Base-by-base conservation (phyloP, 2,888 invertebrate species). In the Elysia crispata region DNA sequence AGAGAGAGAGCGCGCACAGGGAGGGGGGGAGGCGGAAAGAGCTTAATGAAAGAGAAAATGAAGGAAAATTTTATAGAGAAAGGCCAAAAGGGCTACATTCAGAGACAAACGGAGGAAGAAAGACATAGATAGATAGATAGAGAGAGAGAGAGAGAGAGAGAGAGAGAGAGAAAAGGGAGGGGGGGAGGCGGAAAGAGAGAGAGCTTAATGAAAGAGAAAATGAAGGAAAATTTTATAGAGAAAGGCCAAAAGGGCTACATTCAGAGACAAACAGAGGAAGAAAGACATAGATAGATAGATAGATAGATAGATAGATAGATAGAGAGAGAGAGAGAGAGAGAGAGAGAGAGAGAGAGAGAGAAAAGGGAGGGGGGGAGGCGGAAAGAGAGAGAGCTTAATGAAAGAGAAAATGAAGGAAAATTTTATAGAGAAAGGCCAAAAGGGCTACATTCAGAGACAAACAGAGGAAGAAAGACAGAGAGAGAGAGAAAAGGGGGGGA, bases 311-410 rank as follows among this genome's bases (percentile, higher is more conserved):
- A 41, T 31, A 41, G 49, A 70, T 41, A 67, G 67, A 67, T 20
- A 67, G 67, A 67, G 8, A 67, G n/a, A 74, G 50, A 57, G 73
- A 74, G 0, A 74, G 73, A 74, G 23, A 57, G 5, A 15, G n/a
- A 18, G 41, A 20, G 15, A 41, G 15, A 25, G 1, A 18, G 54
- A 28, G 1, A 23, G 28, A 50, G 0, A n/a, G 41, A 73, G 18
- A 73, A 25, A 54, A 5, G 31, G 6, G 8, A 8, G 6, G 5
- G 11, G 23, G 23, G n/a, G n/a, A n/a, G n/a, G n/a, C n/a, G n/a
- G n/a, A n/a, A n/a, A n/a, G n/a, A n/a, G n/a, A n/a, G n/a, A n/a
- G n/a, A n/a, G n/a, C n/a, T n/a, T n/a, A n/a, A n/a, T n/a, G n/a
- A n/a, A n/a, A n/a, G n/a, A n/a, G n/a, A n/a, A n/a, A n/a, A n/a